These are phyloP conservation scores for Cathartes aura DNA, from an alignment of 2,113 vertebrate species.

Conservation along the genomic window DNA sequence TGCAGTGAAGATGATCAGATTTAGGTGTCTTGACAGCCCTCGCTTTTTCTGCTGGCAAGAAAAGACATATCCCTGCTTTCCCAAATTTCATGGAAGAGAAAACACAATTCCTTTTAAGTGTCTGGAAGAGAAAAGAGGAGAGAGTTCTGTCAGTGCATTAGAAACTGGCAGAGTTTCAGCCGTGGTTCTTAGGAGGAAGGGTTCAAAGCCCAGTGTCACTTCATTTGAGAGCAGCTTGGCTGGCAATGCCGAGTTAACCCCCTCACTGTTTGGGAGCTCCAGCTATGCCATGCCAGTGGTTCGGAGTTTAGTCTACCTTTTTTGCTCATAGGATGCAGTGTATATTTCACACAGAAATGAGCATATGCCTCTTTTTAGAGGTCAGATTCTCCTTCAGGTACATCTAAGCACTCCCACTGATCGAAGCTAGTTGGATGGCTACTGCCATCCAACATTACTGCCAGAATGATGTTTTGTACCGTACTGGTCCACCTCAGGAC, in stretches of 20 bases:
- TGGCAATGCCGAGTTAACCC: neutral
- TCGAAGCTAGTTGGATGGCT: neutral
- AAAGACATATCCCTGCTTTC: slow-evolving; percentile 19
- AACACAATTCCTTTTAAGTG: neutral
- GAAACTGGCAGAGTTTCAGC: neutral
- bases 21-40: slow-evolving; percentile 22
- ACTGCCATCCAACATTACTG: neutral
- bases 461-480: neutral
- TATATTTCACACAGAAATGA: neutral
- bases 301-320: neutral
- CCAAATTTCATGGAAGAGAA: neutral
- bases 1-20: neutral
- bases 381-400: neutral
- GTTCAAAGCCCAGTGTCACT: neutral
- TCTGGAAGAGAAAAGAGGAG: neutral
- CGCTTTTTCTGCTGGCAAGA: neutral
- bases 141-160: neutral
- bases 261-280: neutral
- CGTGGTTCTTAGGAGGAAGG: neutral
- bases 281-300: neutral
- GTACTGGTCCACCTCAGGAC: neutral
- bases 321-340: neutral
- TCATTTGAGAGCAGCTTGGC: neutral
- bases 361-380: neutral
- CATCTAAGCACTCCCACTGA: neutral